Base-by-base conservation (phyloP, 2,888 invertebrate genomes). In the Perizoma affinitatum region DNA sequence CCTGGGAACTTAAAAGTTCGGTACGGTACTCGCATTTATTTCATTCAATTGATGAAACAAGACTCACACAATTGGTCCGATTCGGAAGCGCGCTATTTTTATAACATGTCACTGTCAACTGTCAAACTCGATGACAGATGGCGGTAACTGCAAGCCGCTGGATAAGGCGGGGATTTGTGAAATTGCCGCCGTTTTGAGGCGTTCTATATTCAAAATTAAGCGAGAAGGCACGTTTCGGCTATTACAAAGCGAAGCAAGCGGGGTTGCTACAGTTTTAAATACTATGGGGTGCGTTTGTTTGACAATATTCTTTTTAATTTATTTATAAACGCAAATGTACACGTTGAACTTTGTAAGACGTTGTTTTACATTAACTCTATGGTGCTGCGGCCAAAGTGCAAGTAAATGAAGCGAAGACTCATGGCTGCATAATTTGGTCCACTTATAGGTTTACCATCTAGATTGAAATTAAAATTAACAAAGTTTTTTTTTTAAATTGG, bases 81-180 rank as follows among this genome's bases (percentile, higher is more conserved):
- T 43, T 54, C 56, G 55, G 59, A 59, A 54, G 68, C 77, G 76
- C 80, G 84, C 80, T 84, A 83, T 87, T 87, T 87, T 85, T 83
- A 83, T 80, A 81, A 75, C 78, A 78, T 73, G 76, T 79, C 80
- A 81, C 82, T 86, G 88, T 87, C 85, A 87, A 84, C 83, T 88
- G 90, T 90, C 90, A 88, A 83, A 83, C 79, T 75, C 78, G 88
- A 89, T 90, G 90, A 90, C 88, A 89, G 86, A 90, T 85, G 88
- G 88, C 87, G 86, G 79, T 81, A 81, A 82, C 80, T 77, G 80
- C 77, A 73, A 71, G 77, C 76, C 70, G 70, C 68, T 65, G 75
- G 76, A 75, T 75, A 75, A 78, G 73, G 73, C 75, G 71, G 73
- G 76, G 76, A 75, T 79, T 78, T 79, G 75, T 74, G 72, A 74